A percentile compares a stretch with the other conserved stretches of the same genome.
These are phyloP conservation scores for Hypsibius dujardini DNA, from an alignment of 1,140 invertebrate species.

Conservation along the genomic window DNA sequence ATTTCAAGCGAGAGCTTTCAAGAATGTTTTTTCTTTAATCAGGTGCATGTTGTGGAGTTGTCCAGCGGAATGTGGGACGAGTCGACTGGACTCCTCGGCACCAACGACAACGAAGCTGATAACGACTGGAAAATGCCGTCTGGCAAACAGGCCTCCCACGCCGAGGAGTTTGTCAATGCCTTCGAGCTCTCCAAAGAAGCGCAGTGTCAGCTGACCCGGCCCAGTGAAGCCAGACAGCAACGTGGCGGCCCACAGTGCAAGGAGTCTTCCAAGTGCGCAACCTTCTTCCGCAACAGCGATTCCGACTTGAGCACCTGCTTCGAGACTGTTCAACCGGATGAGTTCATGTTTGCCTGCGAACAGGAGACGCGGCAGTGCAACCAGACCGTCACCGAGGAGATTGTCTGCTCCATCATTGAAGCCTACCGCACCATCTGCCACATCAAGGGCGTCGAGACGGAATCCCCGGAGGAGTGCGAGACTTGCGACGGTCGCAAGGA, in stretches of 20 bases:
- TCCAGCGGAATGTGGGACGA: slow-evolving; percentile 8
- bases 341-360: slow-evolving; percentile 4
- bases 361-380: neutral
- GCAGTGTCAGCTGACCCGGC: neutral
- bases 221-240: neutral
- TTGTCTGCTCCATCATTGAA: neutral
- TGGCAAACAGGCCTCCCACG: neutral
- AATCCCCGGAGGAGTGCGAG: neutral
- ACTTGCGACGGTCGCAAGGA: neutral
- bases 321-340: neutral
- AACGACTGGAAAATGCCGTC: slow-evolving; percentile 16
- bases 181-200: neutral
- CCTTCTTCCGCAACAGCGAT: neutral
- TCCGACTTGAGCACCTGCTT: neutral
- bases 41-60: neutral
- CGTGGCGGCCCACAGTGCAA: neutral
- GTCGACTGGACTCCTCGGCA: neutral
- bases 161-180: neutral
- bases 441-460: neutral
- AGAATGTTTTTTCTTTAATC: too few relatives aligned
- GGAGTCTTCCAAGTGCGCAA: neutral
- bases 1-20: too few relatives aligned
- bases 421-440: neutral
- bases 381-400: neutral
- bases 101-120: slow-evolving; percentile 11